These are phyloP conservation scores for Andrena chrysosceles DNA, from an alignment of 2,888 invertebrate species.

Conservation along the genomic window DNA sequence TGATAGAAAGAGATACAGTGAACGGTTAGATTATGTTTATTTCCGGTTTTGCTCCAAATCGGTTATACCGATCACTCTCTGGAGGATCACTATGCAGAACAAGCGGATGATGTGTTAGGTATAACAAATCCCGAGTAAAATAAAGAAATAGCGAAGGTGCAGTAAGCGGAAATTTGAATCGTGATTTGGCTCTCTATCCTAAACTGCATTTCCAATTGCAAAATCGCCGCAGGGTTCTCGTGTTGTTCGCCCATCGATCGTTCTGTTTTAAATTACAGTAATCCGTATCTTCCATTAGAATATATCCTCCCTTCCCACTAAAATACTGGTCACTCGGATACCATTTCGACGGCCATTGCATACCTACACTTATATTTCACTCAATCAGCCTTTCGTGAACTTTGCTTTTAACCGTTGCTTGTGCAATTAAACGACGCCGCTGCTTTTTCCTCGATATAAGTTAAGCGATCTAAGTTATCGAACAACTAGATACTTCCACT, in stretches of 20 bases:
- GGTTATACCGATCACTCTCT: no score
- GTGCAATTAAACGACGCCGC: background rate
- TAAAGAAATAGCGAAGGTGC: background rate
- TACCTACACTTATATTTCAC: no score
- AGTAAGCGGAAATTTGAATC: background rate
- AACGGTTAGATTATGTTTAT: no score
- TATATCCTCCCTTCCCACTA: background rate
- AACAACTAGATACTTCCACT: background rate
- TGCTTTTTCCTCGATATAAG: background rate
- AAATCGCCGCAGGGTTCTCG: background rate
- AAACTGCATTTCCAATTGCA: constrained; percentile 13
- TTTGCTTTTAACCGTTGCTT: constrained; percentile 8
- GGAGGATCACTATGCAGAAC: no score
- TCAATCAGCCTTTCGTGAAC: background rate
- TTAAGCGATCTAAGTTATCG: constrained; percentile 1
- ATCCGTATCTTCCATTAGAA: background rate
- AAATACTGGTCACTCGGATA: background rate
- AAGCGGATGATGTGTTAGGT: background rate
- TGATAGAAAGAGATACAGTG: no score
- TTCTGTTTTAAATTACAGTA: constrained; percentile 11
- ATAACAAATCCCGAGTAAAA: constrained; percentile 8
- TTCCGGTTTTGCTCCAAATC: no score
- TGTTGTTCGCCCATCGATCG: constrained; percentile 5
- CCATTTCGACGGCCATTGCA: background rate
- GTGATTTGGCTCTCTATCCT: background rate